These are phyloP conservation scores for Lasiurus cinereus DNA, from an alignment of 2,113 vertebrate species.

Conservation along the genomic window DNA sequence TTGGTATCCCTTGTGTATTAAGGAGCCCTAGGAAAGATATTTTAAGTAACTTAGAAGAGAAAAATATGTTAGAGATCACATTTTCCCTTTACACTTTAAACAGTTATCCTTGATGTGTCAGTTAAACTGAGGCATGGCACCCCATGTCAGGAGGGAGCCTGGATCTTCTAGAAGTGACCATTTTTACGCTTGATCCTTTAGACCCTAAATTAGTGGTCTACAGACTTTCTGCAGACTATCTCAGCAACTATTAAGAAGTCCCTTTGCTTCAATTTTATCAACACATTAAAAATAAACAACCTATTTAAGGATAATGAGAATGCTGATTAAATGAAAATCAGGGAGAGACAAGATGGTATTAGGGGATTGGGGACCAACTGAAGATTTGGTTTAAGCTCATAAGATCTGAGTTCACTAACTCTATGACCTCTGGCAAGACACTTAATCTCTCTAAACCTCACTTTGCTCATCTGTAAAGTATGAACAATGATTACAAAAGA, in stretches of 20 bases:
- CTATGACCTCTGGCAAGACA: not conserved
- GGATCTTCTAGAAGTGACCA: not conserved
- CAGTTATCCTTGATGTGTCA: no score
- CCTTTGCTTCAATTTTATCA: not conserved
- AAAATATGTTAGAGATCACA: not conserved
- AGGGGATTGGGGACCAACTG: accelerated
- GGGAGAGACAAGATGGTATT: not conserved
- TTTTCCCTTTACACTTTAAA: no score
- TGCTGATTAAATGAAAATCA: not conserved
- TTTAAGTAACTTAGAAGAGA: not conserved
- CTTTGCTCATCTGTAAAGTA: constrained; percentile 31
- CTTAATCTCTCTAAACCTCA: not conserved
- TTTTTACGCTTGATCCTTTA: not conserved
- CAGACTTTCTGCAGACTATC: not conserved
- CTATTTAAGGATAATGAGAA: not conserved
- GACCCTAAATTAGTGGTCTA: not conserved
- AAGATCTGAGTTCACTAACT: not conserved
- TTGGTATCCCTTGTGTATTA: not conserved
- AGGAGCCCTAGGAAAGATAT: not conserved
- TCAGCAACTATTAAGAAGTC: not conserved
- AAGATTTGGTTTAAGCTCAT: not conserved
- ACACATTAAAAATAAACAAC: not conserved
- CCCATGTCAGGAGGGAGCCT: not conserved
- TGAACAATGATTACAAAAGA: constrained; percentile 25
- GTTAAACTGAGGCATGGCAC: no score